Percentiles rank a stretch among this genome's conserved stretches.
Conservation (phyloP, 2,113 vertebrate species). For the Symphodus melops region DNA sequence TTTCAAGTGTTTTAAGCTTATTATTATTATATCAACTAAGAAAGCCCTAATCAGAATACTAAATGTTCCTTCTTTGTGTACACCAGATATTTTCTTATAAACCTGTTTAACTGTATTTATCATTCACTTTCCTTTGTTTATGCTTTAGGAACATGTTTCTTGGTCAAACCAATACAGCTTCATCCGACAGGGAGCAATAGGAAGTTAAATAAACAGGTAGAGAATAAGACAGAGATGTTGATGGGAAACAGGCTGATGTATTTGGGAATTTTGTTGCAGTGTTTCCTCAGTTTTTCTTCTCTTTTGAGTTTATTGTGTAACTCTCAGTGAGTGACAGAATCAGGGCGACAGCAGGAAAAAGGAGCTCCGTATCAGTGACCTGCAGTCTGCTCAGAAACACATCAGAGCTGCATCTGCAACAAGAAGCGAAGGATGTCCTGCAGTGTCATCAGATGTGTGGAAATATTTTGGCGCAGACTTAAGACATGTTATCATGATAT, state of each 20-base stretch:
- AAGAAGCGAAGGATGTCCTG: constrained; percentile 3
- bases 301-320: constrained; percentile 24
- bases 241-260: constrained; percentile 39
- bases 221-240: background rate
- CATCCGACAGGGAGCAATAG: background rate
- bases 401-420: background rate
- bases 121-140: background rate
- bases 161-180: background rate
- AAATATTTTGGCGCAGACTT: background rate
- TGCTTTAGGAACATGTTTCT: background rate
- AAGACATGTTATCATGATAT: background rate
- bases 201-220: constrained; percentile 12
- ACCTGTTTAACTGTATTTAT: background rate
- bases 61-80: too few relatives aligned
- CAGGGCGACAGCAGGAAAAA: constrained; percentile 25
- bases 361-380: constrained; percentile 18
- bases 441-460: background rate
- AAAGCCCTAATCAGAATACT: too few relatives aligned
- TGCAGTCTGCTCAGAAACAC: background rate
- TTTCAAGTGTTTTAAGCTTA: too few relatives aligned
- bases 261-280: constrained; percentile 26
- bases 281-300: constrained; percentile 4
- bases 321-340: background rate
- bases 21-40: too few relatives aligned
- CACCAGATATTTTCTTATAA: too few relatives aligned